Base-by-base conservation (phyloP, 1,140 invertebrate species). In the Tyrophagus putrescentiae region DNA sequence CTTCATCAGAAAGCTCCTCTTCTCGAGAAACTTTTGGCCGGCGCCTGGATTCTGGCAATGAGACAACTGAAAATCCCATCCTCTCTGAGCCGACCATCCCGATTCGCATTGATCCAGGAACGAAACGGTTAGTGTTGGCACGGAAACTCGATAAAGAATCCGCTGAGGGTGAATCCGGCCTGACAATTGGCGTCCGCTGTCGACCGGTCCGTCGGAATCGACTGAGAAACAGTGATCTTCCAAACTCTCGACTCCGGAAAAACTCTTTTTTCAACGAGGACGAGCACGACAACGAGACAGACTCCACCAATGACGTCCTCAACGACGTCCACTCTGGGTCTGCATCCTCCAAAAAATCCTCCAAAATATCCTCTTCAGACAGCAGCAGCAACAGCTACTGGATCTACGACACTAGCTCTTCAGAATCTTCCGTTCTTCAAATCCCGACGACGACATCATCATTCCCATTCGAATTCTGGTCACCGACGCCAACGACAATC, bases 401-500 rank as follows among this genome's bases (percentile, higher is more conserved):
- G 52, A 32, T 27, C 3, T 54, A 54, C 25, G 52, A 54, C 34
- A 31, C 50, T n/a, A n/a, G n/a, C 16, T 5, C 23, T 31, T 18
- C 52, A 1, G 25, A 54, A 34, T 32, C 52, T 31, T 9, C 25
- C 31, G 21, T 48, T 7, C 7, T 9, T 13, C 23, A 48, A 29
- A 53, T 29, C 28, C 80, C n/a, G 87, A 91, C 73, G 85, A 85
- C 58, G 78, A 80, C 68, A 75, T 73, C 68, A 80, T 84, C 7
- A 87, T 92, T 68, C 88, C 88, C 9, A 83, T 92, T 25, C 87
- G 87, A 67, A 84, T 93, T 44, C 76, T 87, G 62, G 87, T 92
- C n/a, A 87, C 82, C 25, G 89, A 93, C 73, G 87, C 84, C 21
- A 93, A 93, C 70, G 88, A 93, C 71, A 91, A 62, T 62, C 18